phyloP scores from a whole-genome alignment of 2,888 invertebrate species.

The Ochropleura leucogaster region DNA sequence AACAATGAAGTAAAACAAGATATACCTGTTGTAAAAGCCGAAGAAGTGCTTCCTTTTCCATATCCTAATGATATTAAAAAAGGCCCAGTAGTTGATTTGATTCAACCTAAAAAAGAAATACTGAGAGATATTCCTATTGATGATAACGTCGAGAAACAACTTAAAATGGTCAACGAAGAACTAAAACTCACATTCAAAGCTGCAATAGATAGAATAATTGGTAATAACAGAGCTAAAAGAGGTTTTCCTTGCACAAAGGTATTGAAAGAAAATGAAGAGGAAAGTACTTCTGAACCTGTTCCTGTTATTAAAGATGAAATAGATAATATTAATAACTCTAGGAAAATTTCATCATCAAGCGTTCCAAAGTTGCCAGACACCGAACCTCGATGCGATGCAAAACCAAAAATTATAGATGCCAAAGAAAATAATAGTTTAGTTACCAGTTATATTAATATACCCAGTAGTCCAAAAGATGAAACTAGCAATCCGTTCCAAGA shows the following conservation, averaged over 20 bases:
- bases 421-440: conserved; percentile 45
- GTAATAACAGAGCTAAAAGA: conserved; percentile 70
- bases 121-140: conserved; percentile 54
- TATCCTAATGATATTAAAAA: conserved; percentile 77
- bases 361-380: conserved; percentile 30
- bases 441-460: conserved; percentile 24
- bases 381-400: conserved; percentile 10
- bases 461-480: conserved; percentile 27
- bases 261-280: conserved; percentile 44
- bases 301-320: conserved; percentile 34
- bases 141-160: conserved; percentile 77
- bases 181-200: conserved; percentile 82
- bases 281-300: conserved; percentile 23
- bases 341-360: conserved; percentile 24
- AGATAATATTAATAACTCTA: conserved; percentile 34
- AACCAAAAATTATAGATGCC: conserved; percentile 29
- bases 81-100: conserved; percentile 61
- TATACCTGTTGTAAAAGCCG: conserved; percentile 80
- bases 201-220: conserved; percentile 82
- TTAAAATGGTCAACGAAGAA: conserved; percentile 83
- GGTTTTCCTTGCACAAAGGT: conserved; percentile 58
- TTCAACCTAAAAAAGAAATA: conserved; percentile 51
- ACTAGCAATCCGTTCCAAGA: conserved; percentile 63
- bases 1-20: conserved; percentile 54
- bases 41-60: conserved; percentile 78